phyloP scores from a whole-genome alignment of 2,888 invertebrate genomes.

The Mythimna pallens region DNA sequence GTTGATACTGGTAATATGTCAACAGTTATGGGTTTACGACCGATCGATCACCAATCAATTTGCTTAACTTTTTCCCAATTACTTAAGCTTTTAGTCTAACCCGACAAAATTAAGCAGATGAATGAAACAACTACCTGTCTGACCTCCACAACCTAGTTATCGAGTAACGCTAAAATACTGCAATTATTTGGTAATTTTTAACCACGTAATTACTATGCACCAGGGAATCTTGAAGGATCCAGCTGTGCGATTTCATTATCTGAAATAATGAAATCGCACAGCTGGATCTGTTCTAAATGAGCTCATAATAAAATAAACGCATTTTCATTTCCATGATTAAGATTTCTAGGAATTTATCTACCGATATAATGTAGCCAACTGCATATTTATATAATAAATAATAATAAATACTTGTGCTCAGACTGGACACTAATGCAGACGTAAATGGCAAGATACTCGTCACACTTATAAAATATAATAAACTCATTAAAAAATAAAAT shows the following conservation, averaged over 20 bases:
- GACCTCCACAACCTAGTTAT: too few species aligned
- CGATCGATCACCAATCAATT: too few species aligned
- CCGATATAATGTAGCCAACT: constrained; percentile 1
- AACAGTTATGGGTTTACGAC: too few species aligned
- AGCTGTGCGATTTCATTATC: too few species aligned
- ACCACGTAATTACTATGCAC: neutral
- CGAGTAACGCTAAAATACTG: too few species aligned
- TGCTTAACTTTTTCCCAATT: too few species aligned
- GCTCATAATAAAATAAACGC: constrained; percentile 13
- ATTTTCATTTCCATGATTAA: constrained; percentile 13
- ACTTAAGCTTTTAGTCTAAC: neutral
- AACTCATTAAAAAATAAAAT: too few species aligned
- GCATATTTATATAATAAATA: neutral
- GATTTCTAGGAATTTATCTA: constrained; percentile 23
- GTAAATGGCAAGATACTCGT: neutral
- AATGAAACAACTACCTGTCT: neutral
- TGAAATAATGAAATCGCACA: neutral
- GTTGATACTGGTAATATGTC: neutral
- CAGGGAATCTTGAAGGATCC: neutral
- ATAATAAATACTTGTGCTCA: neutral
- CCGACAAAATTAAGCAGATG: neutral
- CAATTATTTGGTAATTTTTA: neutral
- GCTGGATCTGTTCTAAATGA: neutral
- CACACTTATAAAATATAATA: neutral
- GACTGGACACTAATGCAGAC: neutral